These are phyloP conservation scores for Scaptomyza pallida DNA, from an alignment of 1,140 invertebrate genomes.

Conservation along the genomic window DNA sequence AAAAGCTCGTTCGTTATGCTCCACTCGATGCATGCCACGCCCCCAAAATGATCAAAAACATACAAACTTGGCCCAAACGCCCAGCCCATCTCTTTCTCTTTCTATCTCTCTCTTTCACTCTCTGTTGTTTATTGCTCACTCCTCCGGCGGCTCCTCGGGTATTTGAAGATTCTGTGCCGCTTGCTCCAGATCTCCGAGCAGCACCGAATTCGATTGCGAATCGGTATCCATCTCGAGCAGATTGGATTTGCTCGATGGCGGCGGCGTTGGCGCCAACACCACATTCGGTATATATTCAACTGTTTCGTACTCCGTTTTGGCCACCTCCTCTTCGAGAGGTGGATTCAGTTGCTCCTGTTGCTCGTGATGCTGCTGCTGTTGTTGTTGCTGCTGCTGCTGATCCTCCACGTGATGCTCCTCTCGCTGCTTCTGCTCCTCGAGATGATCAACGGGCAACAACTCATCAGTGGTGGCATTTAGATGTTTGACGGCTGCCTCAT, in stretches of 20 bases:
- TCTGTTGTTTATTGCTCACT: constrained; percentile 34
- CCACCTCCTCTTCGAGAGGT: constrained; percentile 28
- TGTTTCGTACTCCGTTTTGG: constrained; percentile 77
- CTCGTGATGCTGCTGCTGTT: neutral
- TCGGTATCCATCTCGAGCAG: constrained; percentile 73
- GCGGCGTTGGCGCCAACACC: constrained; percentile 49
- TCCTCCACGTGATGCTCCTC: constrained; percentile 9
- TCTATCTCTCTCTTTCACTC: no score
- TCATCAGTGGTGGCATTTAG: constrained; percentile 9
- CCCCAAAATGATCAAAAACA: constrained; percentile 14
- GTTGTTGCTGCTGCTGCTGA: constrained; percentile 20
- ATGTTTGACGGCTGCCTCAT: constrained; percentile 22
- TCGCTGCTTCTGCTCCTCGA: neutral
- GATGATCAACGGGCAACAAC: neutral
- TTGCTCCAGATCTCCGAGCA: constrained; percentile 54
- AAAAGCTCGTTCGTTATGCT: constrained; percentile 49
- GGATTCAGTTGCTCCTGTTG: constrained; percentile 8
- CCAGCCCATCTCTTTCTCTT: neutral
- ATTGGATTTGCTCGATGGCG: constrained; percentile 62
- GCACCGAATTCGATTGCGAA: constrained; percentile 73
- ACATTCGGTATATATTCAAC: constrained; percentile 77
- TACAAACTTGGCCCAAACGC: constrained; percentile 10
- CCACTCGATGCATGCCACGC: constrained; percentile 48
- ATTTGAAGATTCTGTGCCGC: constrained; percentile 78
- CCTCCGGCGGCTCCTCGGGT: constrained; percentile 81